Base-by-base conservation (phyloP, 1,140 invertebrate genomes). In the Amyelois transitella region DNA sequence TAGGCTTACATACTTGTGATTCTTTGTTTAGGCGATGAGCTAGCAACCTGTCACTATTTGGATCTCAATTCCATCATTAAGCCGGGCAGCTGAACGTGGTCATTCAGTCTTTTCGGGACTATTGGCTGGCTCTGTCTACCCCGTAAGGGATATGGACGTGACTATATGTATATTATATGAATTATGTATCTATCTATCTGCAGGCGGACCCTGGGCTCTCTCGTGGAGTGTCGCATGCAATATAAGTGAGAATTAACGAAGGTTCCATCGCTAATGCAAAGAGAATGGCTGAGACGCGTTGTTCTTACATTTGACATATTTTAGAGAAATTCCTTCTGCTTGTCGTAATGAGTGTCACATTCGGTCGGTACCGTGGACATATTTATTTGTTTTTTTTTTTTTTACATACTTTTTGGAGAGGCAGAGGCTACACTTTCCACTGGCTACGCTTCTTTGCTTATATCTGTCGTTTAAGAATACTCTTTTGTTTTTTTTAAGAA, bases 331-430 rank as follows among this genome's bases (percentile, higher is more conserved):
- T 76, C 74, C 79, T 75, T 61, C 77, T 64, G 70, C 74, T 74
- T 70, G 72, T 72, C 75, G 69, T 87, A 87, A 87, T 87, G 84
- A 85, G 81, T 85, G 79, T 85, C 81, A 83, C 82, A 84, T 84
- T 85, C 78, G 76, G 69, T 61, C 52, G 20, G 78, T 74, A 87
- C 43, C 19, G 84, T 72, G 58, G 25, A 67, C 72, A 85, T 18
- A 77, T 58, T 51, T 52, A 47, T 14, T 0, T 22, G 17, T 32
- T 18, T 17, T 45, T 5, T 20, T 51, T 38, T 14, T 18, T 25
- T 20, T 5, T 10, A 18, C 17, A 51, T 3, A 43, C 6, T 32
- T 19, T 45, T 53, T 25, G 24, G 12, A 20, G 19, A 12, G 22
- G 10, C n/a, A 44, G n/a, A 18, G 2, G 10, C 32, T 38, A 38